phyloP scores from a whole-genome alignment of 1,140 invertebrate genomes.

The Apis dorsata region DNA sequence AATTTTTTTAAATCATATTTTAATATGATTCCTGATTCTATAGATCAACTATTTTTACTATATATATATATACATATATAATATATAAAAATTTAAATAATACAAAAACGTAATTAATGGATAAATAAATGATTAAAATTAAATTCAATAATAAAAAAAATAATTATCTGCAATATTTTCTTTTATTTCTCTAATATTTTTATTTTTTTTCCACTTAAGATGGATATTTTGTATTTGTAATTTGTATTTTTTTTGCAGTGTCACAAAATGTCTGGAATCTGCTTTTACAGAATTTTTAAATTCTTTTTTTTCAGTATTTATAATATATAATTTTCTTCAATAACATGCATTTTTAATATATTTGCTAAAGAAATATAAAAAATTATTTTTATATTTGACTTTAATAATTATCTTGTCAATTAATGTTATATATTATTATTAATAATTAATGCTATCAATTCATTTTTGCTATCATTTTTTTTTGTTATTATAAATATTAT shows the following conservation, averaged over 20 bases:
- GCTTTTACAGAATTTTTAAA: conserved; percentile 13
- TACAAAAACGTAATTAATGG: not conserved
- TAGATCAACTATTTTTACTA: not conserved
- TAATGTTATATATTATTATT: conserved; percentile 4
- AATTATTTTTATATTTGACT: conserved; percentile 6
- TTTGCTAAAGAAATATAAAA: conserved; percentile 10
- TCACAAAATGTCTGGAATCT: conserved; percentile 25
- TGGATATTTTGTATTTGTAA: conserved; percentile 24
- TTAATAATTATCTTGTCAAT: conserved; percentile 29
- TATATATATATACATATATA: not conserved
- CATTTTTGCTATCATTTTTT: not conserved
- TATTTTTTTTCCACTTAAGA: conserved; percentile 35
- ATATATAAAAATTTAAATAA: conserved; percentile 1
- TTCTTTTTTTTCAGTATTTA: conserved; percentile 12
- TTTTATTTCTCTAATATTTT: conserved; percentile 28
- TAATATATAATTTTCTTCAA: conserved; percentile 24
- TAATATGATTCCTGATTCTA: conserved; percentile 51
- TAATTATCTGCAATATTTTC: conserved; percentile 37
- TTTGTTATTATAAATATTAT: not conserved
- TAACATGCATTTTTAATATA: conserved; percentile 16
- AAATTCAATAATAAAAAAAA: not conserved
- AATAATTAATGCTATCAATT: conserved; percentile 1
- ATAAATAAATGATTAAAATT: not conserved
- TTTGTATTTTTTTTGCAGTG: not conserved
- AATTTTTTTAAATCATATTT: conserved; percentile 58